Percentiles rank a stretch among this genome's conserved stretches.
Evolutionary conservation across 2,888 invertebrate species (phyloP).

Genomic region (Standfussiana lucernea): DNA sequence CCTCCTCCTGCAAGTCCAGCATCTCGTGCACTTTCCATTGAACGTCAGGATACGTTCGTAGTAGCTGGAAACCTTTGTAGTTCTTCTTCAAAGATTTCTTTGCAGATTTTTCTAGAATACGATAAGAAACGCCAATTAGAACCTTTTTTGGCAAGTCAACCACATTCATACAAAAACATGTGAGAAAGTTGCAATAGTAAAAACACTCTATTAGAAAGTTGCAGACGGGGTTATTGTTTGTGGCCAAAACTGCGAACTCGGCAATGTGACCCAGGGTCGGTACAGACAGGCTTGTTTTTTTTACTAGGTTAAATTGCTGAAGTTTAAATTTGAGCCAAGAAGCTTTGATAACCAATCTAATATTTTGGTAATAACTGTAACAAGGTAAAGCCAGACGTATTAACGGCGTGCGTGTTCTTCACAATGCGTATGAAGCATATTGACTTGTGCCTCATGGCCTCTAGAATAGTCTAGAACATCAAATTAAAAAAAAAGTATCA

Average conservation of each 20-base stretch:
- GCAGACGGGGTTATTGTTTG: constrained; percentile 54
- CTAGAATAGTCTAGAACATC: constrained; percentile 5
- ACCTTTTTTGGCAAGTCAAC: constrained; percentile 32
- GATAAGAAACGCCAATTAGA: constrained; percentile 35
- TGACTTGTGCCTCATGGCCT: background rate
- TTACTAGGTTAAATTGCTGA: background rate
- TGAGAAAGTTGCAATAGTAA: constrained; percentile 51
- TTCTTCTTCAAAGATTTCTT: constrained; percentile 86
- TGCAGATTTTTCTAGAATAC: constrained; percentile 76
- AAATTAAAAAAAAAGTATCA: background rate
- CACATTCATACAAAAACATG: constrained; percentile 28
- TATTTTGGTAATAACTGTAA: background rate
- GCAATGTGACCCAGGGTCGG: constrained; percentile 14
- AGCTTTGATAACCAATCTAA: background rate
- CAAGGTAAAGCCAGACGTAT: too few relatives aligned
- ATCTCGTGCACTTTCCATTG: constrained; percentile 87
- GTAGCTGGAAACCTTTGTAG: constrained; percentile 90
- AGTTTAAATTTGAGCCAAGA: background rate
- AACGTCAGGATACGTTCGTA: constrained; percentile 85
- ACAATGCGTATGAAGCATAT: background rate
- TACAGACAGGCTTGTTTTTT: background rate
- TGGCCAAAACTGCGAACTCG: constrained; percentile 5
- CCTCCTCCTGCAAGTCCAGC: constrained; percentile 87
- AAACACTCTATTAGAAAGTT: constrained; percentile 71
- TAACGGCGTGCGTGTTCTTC: background rate